These are phyloP conservation scores for Nematopogon swammerdamellus DNA, from an alignment of 2,888 invertebrate genomes.

Conservation along the genomic window DNA sequence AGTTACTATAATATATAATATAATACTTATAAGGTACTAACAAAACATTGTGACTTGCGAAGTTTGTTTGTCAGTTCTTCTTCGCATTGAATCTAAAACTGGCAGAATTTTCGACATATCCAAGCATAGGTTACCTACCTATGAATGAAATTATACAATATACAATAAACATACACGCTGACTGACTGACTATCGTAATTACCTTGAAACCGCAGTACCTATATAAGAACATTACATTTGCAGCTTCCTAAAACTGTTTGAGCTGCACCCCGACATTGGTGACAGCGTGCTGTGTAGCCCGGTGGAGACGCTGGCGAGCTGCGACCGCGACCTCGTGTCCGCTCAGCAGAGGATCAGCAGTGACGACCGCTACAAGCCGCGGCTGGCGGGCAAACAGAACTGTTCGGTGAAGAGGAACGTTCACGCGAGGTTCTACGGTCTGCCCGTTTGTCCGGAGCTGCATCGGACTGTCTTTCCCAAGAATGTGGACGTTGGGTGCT, in stretches of 20 bases:
- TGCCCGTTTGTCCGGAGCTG: conserved; percentile 68
- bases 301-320: conserved; percentile 56
- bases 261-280: conserved; percentile 63
- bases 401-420: conserved; percentile 66
- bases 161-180: too few species aligned
- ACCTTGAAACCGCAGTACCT: too few species aligned
- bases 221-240: too few species aligned
- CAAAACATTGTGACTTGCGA: too few species aligned
- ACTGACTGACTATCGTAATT: too few species aligned
- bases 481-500: conserved; percentile 67
- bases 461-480: conserved; percentile 65
- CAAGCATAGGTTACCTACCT: too few species aligned
- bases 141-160: too few species aligned
- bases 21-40: too few species aligned
- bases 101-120: too few species aligned
- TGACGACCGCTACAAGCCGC: conserved; percentile 27
- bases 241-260: conserved; percentile 70
- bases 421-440: conserved; percentile 62
- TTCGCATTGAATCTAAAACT: too few species aligned
- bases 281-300: conserved; percentile 66
- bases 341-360: conserved; percentile 53
- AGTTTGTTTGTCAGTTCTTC: too few species aligned
- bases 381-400: conserved; percentile 25
- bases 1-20: too few species aligned
- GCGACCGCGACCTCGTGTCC: conserved; percentile 60